These are phyloP conservation scores for Pterocles burchelli DNA, from an alignment of 2,113 vertebrate species.

Conservation along the genomic window DNA sequence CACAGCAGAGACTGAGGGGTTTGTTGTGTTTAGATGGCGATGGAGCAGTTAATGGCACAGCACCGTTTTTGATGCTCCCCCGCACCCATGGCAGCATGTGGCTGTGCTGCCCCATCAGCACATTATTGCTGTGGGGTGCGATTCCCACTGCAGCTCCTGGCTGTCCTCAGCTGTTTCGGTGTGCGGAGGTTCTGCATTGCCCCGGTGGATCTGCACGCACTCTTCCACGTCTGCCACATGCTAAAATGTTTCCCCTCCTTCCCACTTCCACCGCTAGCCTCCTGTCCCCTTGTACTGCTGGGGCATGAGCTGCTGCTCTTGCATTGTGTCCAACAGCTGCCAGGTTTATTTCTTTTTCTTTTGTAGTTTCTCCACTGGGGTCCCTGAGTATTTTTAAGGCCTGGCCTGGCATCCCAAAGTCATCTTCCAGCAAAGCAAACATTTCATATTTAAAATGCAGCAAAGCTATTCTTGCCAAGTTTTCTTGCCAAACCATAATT, in stretches of 20 bases:
- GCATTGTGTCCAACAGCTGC: not conserved
- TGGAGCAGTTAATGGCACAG: slow-evolving; percentile 9
- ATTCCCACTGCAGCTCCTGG: rapidly evolving
- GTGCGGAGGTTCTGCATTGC: not conserved
- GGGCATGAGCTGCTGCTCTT: not conserved
- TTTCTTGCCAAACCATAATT: not conserved
- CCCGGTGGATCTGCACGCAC: not conserved
- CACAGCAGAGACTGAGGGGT: not conserved
- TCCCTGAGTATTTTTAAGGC: not conserved
- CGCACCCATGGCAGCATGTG: rapidly evolving
- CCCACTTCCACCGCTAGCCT: rapidly evolving
- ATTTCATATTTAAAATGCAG: not conserved
- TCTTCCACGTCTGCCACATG: not conserved
- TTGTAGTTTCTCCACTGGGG: not conserved
- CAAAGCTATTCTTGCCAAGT: not conserved
- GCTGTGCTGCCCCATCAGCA: rapidly evolving
- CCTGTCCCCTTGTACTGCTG: not conserved
- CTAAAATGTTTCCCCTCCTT: not conserved
- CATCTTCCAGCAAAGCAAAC: not conserved
- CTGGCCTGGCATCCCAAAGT: not conserved
- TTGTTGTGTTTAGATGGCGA: slow-evolving; percentile 37
- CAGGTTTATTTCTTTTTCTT: not conserved
- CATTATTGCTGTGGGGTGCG: rapidly evolving
- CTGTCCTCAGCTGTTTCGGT: rapidly evolving
- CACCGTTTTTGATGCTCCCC: not conserved